Conservation (phyloP, 2,113 vertebrate genomes). For the Osmerus eperlanus region DNA sequence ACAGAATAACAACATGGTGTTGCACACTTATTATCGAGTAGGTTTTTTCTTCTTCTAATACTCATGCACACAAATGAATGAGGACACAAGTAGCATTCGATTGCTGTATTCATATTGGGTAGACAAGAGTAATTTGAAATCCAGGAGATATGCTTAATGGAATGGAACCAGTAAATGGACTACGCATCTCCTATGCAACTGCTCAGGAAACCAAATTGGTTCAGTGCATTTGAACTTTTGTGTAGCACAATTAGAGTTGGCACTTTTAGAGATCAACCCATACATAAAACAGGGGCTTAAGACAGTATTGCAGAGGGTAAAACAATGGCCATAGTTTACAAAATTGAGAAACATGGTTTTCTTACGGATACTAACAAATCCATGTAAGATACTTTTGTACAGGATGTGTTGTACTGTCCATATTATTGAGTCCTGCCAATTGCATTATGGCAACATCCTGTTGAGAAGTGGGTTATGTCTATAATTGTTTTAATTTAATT, state of each 20-base stretch:
- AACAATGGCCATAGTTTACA: too few species aligned
- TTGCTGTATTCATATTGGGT: conserved; percentile 23
- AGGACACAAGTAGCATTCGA: conserved; percentile 27
- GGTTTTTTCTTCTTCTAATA: conserved; percentile 9
- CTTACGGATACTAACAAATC: background rate
- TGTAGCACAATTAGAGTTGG: conserved; percentile 27
- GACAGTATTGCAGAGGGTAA: too few species aligned
- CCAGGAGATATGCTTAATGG: conserved; percentile 32
- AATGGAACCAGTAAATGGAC: conserved; percentile 27
- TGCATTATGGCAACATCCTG: too few species aligned
- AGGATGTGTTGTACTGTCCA: too few species aligned
- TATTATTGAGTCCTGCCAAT: too few species aligned
- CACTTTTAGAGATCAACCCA: background rate
- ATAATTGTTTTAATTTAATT: too few species aligned
- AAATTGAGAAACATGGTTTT: too few species aligned
- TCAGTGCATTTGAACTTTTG: conserved; percentile 25
- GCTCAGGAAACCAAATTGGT: conserved; percentile 25
- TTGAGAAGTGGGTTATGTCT: too few species aligned
- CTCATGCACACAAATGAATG: conserved; percentile 34
- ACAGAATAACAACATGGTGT: too few species aligned
- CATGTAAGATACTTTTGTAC: too few species aligned
- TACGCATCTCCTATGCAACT: conserved; percentile 9
- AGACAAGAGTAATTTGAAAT: conserved; percentile 4
- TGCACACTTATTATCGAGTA: too few species aligned
- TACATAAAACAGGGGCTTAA: conserved; percentile 32